Percentiles rank a stretch among this genome's conserved stretches.
phyloP scores from a whole-genome alignment of 1,140 invertebrate genomes.

The Pogonognathellus flavescens region DNA sequence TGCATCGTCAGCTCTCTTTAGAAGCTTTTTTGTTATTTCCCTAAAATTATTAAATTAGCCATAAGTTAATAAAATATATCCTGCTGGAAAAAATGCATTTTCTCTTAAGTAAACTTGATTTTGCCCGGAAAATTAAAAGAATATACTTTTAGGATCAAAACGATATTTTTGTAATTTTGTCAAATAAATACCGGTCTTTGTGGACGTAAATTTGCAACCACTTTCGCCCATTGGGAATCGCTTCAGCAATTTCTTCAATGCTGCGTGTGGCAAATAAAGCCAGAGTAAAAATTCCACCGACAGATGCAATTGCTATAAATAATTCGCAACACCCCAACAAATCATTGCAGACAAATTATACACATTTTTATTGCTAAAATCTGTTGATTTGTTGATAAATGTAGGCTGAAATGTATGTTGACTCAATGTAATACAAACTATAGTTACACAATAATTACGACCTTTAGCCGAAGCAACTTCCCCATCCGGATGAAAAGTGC shows the following conservation, averaged over 20 bases:
- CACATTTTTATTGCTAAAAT: background rate
- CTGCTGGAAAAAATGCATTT: too few relatives aligned
- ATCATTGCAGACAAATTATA: too few relatives aligned
- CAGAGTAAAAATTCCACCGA: slow-evolving; percentile 71
- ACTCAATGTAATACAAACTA: too few relatives aligned
- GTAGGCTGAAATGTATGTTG: too few relatives aligned
- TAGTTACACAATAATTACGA: too few relatives aligned
- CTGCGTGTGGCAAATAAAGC: slow-evolving; percentile 73
- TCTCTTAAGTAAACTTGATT: too few relatives aligned
- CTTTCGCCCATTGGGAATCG: slow-evolving; percentile 68
- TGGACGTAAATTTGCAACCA: slow-evolving; percentile 74
- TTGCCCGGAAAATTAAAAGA: too few relatives aligned
- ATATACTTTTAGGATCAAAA: too few relatives aligned
- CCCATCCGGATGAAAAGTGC: slow-evolving; percentile 90
- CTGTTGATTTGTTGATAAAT: background rate
- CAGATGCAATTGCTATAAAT: slow-evolving; percentile 69
- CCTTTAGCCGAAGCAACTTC: slow-evolving; percentile 84
- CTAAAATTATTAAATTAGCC: slow-evolving; percentile 70
- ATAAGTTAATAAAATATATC: too few relatives aligned
- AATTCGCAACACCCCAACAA: background rate
- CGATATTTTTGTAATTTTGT: too few relatives aligned
- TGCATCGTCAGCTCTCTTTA: slow-evolving; percentile 83
- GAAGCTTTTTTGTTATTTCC: slow-evolving; percentile 80
- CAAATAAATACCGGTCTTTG: slow-evolving; percentile 69
- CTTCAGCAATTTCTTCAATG: slow-evolving; percentile 72